Base-by-base conservation (phyloP, 2,113 vertebrate species). In the Smithornis capensis region DNA sequence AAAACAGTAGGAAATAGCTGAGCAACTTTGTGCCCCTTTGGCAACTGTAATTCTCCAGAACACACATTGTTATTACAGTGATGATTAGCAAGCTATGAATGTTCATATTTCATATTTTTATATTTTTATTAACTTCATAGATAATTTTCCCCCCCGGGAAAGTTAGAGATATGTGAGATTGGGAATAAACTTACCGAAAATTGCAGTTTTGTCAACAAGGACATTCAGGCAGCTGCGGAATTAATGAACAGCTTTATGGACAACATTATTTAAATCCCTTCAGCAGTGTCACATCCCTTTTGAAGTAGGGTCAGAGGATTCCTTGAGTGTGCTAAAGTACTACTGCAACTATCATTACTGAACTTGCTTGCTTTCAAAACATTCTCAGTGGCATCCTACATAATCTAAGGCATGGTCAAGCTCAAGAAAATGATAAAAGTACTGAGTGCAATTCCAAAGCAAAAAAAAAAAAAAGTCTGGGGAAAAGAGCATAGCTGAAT, bases 1-100 rank as follows among this genome's bases (percentile, higher is more conserved):
- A 90, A 95, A 84, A 6, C 68, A 87, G 74, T 65, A 90, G 90
- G 83, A 94, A 95, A 90, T 75, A 90, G 15, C 49, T 75, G 68
- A 67, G 73, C 40, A 69, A 27, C 37, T 53, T 45, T 38, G 28
- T 57, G 56, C 8, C 31, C 69, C 8, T 6, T n/a, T 45, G 37
- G 76, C 29, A 28, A 22, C 44, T 42, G 33, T 49, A 81, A 75
- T 84, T 94, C 45, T 33, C 19, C 40, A 64, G 49, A 75, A 84
- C 23, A 37, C 40, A 38, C 8, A 37, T 0, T 0, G 44, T 63
- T 89, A 60, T 71, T 83, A 19, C 2, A 56, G 45, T 15, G 19
- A 59, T 42, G 44, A 78, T 55, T 75, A 92, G 27, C 22, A 65
- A 90, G 7, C 21, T 76, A 71, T 3, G 12, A 71, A 71, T 29